Conservation (phyloP, 1,140 invertebrate species). For the Drosophila takahashii region DNA sequence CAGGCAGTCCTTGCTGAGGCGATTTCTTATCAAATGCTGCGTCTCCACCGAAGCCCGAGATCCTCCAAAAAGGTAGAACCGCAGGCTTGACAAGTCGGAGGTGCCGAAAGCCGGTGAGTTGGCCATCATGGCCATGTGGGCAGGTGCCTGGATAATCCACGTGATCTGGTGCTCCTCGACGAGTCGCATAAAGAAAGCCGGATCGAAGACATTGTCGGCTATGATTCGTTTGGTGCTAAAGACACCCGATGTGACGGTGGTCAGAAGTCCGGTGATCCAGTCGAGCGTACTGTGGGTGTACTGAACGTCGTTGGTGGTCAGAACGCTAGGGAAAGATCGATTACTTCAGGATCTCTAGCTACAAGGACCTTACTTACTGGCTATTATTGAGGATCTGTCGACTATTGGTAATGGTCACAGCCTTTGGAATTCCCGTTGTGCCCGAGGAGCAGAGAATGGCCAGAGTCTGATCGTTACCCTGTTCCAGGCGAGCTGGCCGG, state of each 20-base stretch:
- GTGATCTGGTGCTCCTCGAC: slow-evolving; percentile 56
- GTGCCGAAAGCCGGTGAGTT: slow-evolving; percentile 48
- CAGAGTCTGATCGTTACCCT: slow-evolving; percentile 57
- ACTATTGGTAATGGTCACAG: slow-evolving; percentile 88
- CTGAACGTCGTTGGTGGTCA: slow-evolving; percentile 59
- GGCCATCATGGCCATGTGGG: slow-evolving; percentile 56
- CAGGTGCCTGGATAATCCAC: slow-evolving; percentile 59
- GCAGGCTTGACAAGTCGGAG: slow-evolving; percentile 42
- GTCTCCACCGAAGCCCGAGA: slow-evolving; percentile 46
- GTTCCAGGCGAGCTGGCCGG: slow-evolving; percentile 37
- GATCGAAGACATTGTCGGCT: slow-evolving; percentile 57
- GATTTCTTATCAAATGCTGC: slow-evolving; percentile 44
- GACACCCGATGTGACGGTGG: slow-evolving; percentile 44
- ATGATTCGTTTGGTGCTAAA: slow-evolving; percentile 64
- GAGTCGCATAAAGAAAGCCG: slow-evolving; percentile 33
- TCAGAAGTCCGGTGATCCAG: slow-evolving; percentile 64
- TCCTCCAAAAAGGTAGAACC: slow-evolving; percentile 52
- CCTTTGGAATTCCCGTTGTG: slow-evolving; percentile 92
- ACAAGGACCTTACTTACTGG: slow-evolving; percentile 25
- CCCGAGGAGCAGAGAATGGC: slow-evolving; percentile 87
- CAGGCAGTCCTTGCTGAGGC: slow-evolving; percentile 40
- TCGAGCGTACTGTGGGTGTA: slow-evolving; percentile 61
- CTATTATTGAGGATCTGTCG: slow-evolving; percentile 28
- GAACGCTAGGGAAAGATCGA: slow-evolving; percentile 4
- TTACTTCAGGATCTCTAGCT: too few species aligned